These are phyloP conservation scores for Eilema sororculum DNA, from an alignment of 2,888 invertebrate species.

Conservation along the genomic window DNA sequence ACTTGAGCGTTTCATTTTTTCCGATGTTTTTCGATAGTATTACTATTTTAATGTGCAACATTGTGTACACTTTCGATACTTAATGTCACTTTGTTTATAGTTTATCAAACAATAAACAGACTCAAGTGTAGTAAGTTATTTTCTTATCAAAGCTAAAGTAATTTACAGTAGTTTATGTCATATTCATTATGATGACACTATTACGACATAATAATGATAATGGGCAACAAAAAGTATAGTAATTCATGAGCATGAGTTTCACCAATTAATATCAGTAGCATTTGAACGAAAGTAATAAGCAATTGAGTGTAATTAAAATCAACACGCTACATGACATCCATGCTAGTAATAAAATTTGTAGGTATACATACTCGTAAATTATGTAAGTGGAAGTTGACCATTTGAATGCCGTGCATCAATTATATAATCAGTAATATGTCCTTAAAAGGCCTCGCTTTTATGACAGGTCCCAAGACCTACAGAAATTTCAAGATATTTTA, in stretches of 20 bases:
- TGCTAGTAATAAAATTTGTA: background rate
- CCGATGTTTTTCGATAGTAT: too few species aligned
- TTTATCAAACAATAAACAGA: too few species aligned
- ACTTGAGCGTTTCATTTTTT: too few species aligned
- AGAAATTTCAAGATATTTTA: background rate
- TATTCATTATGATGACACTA: constrained; percentile 12
- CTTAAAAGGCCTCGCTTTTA: too few species aligned
- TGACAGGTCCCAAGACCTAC: background rate
- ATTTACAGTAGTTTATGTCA: constrained; percentile 2
- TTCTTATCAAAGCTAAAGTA: background rate
- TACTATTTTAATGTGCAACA: too few species aligned
- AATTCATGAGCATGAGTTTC: constrained; percentile 38
- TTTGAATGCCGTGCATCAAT: constrained; percentile 1
- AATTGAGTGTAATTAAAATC: constrained; percentile 45
- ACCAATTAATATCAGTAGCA: constrained; percentile 48
- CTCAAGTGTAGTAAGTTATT: background rate
- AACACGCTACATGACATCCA: constrained; percentile 35
- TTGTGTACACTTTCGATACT: too few species aligned
- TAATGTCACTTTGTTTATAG: too few species aligned
- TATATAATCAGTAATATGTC: background rate
- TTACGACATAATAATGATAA: constrained; percentile 14
- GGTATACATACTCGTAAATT: background rate
- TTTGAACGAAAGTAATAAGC: constrained; percentile 48
- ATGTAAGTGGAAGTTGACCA: background rate
- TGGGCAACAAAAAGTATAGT: constrained; percentile 25